Percentiles rank a stretch among this genome's conserved stretches.
Evolutionary conservation across 2,797 vertebrate species (phyloP).

Genomic region (Buceros bicornis): DNA sequence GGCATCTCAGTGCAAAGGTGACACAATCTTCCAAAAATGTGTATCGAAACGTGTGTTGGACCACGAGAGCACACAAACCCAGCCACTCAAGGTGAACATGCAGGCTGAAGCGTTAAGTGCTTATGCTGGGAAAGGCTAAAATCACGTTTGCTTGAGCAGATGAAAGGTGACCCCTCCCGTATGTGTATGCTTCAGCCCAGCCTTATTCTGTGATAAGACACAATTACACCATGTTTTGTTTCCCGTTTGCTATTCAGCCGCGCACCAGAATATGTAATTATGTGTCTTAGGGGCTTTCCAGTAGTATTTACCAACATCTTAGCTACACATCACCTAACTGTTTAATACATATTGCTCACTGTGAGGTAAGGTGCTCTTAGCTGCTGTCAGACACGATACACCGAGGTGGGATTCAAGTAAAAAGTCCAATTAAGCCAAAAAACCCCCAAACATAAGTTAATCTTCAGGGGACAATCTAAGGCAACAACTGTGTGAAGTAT

Average conservation of each 20-base stretch:
- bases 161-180: neutral
- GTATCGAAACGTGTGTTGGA: neutral
- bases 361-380: neutral
- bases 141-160: neutral
- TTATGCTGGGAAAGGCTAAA: neutral
- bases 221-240: neutral
- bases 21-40: slow-evolving; percentile 8
- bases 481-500: neutral
- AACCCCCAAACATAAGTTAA: neutral
- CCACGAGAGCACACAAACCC: neutral
- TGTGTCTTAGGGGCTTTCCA: neutral
- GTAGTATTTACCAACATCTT: neutral
- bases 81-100: neutral
- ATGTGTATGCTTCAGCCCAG: neutral
- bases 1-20: neutral
- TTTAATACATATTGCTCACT: neutral
- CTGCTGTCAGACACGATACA: neutral
- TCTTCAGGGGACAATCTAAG: neutral
- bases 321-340: neutral
- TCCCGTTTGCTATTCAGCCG: neutral
- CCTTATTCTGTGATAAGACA: neutral
- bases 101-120: neutral
- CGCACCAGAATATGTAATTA: neutral
- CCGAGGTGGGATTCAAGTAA: neutral
- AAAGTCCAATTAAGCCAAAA: neutral